These are phyloP conservation scores for Zapornia atra DNA, from an alignment of 2,113 vertebrate genomes.

Conservation along the genomic window DNA sequence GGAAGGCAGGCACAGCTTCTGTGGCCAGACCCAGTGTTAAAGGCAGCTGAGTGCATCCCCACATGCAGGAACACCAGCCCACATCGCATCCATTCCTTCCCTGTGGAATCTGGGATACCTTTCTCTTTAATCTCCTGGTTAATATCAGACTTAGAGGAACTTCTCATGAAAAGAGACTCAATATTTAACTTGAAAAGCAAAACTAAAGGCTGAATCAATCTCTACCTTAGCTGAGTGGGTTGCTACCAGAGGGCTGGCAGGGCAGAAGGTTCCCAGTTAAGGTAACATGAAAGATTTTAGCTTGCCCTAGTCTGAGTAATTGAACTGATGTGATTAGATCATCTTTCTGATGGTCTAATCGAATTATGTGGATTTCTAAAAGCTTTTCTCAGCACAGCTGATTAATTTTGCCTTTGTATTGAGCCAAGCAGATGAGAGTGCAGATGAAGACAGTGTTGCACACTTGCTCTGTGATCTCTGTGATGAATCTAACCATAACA, in stretches of 20 bases:
- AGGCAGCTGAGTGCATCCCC: accelerated
- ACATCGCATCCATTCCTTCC: background rate
- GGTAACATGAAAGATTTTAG: background rate
- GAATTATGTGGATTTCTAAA: conserved; percentile 5
- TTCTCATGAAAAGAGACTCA: background rate
- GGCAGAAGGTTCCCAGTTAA: background rate
- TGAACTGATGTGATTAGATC: conserved; percentile 30
- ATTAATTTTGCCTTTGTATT: background rate
- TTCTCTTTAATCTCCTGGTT: background rate
- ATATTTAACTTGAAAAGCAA: background rate
- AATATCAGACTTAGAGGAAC: background rate
- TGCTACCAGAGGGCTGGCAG: background rate
- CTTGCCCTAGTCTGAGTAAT: background rate
- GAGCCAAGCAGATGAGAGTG: background rate
- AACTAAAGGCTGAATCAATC: background rate
- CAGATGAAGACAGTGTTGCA: background rate
- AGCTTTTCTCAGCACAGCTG: background rate
- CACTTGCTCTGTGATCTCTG: background rate
- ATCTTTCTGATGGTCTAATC: conserved; percentile 44
- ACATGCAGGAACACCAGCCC: background rate
- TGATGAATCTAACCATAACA: no score
- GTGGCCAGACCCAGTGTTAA: accelerated
- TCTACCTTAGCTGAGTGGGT: background rate
- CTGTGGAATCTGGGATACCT: background rate
- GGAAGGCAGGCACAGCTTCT: background rate